Percentiles rank a stretch among this genome's conserved stretches.
These are phyloP conservation scores for Andrena camellia DNA, from an alignment of 2,888 invertebrate species.

Conservation along the genomic window DNA sequence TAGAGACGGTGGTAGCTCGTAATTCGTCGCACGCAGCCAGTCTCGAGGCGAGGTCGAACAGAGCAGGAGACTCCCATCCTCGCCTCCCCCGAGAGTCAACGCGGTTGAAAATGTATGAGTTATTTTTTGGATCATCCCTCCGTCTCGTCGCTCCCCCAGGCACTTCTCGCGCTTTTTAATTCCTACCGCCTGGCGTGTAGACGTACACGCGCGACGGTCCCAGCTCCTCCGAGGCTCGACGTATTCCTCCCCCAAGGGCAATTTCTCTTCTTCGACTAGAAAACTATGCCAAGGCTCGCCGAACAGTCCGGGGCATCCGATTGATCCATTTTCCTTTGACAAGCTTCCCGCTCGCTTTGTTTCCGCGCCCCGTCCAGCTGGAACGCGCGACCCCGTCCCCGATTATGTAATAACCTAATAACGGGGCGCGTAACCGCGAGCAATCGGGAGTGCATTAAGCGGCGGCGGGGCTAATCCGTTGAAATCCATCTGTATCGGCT, in stretches of 20 bases:
- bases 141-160: not conserved
- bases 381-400: not conserved
- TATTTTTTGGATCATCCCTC: not conserved
- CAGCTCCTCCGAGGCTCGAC: not conserved
- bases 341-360: not conserved
- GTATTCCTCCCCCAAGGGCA: not conserved
- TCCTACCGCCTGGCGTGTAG: too few species aligned
- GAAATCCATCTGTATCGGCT: conserved; percentile 35
- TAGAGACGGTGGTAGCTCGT: conserved; percentile 60
- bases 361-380: not conserved
- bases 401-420: conserved; percentile 44
- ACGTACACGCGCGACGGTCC: too few species aligned
- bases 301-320: conserved; percentile 14
- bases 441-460: conserved; percentile 18
- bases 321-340: conserved; percentile 34
- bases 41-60: conserved; percentile 24
- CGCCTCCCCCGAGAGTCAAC: not conserved
- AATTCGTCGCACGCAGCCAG: conserved; percentile 50
- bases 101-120: not conserved
- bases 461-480: conserved; percentile 25
- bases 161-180: too few species aligned
- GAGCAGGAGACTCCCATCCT: not conserved
- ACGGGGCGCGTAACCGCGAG: conserved; percentile 14
- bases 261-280: not conserved
- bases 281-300: conserved; percentile 37